These are phyloP conservation scores for Neodiprion fabricii DNA, from an alignment of 1,140 invertebrate genomes.

Conservation along the genomic window DNA sequence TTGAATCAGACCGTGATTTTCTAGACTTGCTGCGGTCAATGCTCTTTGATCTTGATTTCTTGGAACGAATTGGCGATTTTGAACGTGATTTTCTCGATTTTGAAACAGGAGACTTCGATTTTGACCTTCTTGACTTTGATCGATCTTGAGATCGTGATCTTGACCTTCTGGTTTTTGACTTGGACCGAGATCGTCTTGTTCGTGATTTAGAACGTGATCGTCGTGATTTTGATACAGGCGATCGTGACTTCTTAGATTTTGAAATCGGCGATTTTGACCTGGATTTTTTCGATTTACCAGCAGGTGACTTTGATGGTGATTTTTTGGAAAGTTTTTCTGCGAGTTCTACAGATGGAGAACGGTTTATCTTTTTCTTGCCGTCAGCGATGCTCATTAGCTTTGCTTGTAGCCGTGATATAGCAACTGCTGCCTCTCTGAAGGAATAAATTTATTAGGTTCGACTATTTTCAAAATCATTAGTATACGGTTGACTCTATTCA, in stretches of 20 bases:
- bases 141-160: constrained; percentile 42
- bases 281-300: constrained; percentile 44
- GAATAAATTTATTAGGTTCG: neutral
- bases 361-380: constrained; percentile 58
- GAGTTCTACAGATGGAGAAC: constrained; percentile 51
- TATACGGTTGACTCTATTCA: neutral
- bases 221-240: constrained; percentile 37
- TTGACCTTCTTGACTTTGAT: constrained; percentile 46
- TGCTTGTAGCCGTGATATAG: constrained; percentile 66
- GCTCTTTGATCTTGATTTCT: constrained; percentile 55
- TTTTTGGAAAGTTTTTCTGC: constrained; percentile 44
- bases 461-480: constrained; percentile 4
- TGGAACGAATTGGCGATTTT: constrained; percentile 47
- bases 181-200: constrained; percentile 16
- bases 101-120: constrained; percentile 49
- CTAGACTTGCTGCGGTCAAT: constrained; percentile 50
- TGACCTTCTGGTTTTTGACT: constrained; percentile 38
- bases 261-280: constrained; percentile 49
- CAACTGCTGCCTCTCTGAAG: constrained; percentile 58
- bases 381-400: constrained; percentile 68
- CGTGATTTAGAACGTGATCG: constrained; percentile 22
- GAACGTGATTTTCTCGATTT: constrained; percentile 42
- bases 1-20: constrained; percentile 52
- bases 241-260: constrained; percentile 48
- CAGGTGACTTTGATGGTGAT: constrained; percentile 50